Percentiles rank a stretch among this genome's conserved stretches.
These are phyloP conservation scores for Apantesis nais DNA, from an alignment of 2,888 invertebrate species.

Conservation along the genomic window DNA sequence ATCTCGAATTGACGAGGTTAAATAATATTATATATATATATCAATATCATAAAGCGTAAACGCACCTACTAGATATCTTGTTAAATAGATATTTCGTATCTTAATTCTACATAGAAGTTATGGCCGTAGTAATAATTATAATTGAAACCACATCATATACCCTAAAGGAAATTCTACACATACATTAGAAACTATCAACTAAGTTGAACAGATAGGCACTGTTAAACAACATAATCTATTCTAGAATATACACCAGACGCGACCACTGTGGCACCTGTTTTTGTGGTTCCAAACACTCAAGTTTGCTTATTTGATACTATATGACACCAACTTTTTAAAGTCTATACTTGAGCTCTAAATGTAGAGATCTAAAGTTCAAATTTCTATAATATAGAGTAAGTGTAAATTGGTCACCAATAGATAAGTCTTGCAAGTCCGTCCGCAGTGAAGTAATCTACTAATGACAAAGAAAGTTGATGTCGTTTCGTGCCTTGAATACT, in stretches of 20 bases:
- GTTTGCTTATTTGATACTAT: constrained; percentile 44
- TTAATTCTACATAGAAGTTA: background rate
- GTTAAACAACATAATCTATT: constrained; percentile 41
- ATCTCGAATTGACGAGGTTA: background rate
- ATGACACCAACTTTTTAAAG: constrained; percentile 10
- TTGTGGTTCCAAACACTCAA: constrained; percentile 49
- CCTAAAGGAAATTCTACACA: constrained; percentile 11
- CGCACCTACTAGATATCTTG: background rate
- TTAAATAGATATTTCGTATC: background rate
- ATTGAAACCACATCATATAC: constrained; percentile 5
- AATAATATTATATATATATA: background rate
- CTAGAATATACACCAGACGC: constrained; percentile 36
- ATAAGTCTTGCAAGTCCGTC: constrained; percentile 55
- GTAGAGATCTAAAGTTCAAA: constrained; percentile 27
- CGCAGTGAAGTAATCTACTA: constrained; percentile 71
- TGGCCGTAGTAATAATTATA: background rate
- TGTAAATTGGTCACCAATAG: constrained; percentile 51
- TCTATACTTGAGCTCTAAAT: constrained; percentile 9
- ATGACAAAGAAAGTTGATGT: constrained; percentile 64
- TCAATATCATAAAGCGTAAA: background rate
- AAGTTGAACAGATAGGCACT: constrained; percentile 34
- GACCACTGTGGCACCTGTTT: constrained; percentile 55
- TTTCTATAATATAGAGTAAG: constrained; percentile 10
- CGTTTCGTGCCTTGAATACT: constrained; percentile 54
- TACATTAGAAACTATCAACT: constrained; percentile 21